Percentiles rank a stretch among this genome's conserved stretches.
Evolutionary conservation across 2,888 invertebrate species (phyloP).

Genomic region (Rhorus exstirpatorius): DNA sequence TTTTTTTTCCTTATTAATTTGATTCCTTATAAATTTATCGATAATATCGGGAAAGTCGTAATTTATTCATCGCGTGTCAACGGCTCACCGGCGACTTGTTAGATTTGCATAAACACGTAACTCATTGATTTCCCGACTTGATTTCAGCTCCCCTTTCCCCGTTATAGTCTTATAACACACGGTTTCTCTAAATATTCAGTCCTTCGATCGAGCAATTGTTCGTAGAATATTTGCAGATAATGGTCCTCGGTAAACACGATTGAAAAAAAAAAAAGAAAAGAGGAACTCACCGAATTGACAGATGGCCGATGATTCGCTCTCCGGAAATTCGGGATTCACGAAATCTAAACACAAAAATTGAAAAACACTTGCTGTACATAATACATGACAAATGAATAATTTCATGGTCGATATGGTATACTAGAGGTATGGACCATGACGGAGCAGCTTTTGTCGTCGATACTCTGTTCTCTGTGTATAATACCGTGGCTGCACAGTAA

Average conservation of each 20-base stretch:
- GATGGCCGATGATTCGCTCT: constrained; percentile 74
- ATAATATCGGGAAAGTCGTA: too few relatives aligned
- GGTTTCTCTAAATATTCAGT: not conserved
- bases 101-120: constrained; percentile 84
- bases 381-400: not conserved
- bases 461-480: constrained; percentile 6
- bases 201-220: constrained; percentile 3
- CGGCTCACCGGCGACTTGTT: constrained; percentile 80
- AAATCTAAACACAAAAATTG: constrained; percentile 75
- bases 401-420: not conserved
- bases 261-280: constrained; percentile 4
- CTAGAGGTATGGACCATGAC: too few relatives aligned
- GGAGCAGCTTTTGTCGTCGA: not conserved
- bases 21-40: too few relatives aligned
- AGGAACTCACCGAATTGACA: constrained; percentile 81
- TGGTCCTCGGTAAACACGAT: not conserved
- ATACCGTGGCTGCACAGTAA: constrained; percentile 37
- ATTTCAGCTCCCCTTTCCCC: constrained; percentile 81
- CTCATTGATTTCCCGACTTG: constrained; percentile 83
- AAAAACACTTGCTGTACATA: not conserved
- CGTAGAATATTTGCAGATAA: not conserved
- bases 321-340: constrained; percentile 79
- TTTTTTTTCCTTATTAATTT: too few relatives aligned
- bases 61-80: constrained; percentile 77
- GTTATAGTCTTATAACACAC: not conserved